These are phyloP conservation scores for Spilosoma lubricipeda DNA, from an alignment of 2,888 invertebrate species.

Conservation along the genomic window DNA sequence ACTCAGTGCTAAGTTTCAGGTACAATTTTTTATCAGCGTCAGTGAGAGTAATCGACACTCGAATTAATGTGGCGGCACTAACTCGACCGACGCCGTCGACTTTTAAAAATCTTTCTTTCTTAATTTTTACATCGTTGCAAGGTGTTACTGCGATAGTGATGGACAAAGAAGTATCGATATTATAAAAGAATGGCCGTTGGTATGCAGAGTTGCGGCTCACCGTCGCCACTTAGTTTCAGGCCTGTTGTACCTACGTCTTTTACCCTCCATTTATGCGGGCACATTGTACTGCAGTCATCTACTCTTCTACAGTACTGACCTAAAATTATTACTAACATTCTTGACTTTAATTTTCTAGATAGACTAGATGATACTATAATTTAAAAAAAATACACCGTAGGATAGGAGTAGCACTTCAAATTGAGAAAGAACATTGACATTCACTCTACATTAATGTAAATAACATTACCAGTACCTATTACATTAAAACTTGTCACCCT, in stretches of 20 bases:
- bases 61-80: conserved; percentile 85
- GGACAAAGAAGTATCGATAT: conserved; percentile 22
- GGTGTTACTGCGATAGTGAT: conserved; percentile 71
- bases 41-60: conserved; percentile 76
- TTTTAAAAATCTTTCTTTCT: conserved; percentile 80
- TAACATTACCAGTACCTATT: too few species aligned
- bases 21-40: conserved; percentile 62
- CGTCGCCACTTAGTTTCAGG: too few species aligned
- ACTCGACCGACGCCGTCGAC: conserved; percentile 72
- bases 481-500: too few species aligned
- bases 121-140: conserved; percentile 85
- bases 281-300: too few species aligned
- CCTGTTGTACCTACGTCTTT: too few species aligned
- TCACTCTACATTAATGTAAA: too few species aligned
- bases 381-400: background rate
- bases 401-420: background rate
- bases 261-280: too few species aligned
- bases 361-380: background rate
- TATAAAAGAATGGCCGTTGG: too few species aligned
- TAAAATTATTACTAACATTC: background rate
- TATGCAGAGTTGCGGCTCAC: too few species aligned
- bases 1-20: conserved; percentile 50
- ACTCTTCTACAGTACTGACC: too few species aligned
- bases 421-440: background rate
- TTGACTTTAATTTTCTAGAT: background rate